Conservation (phyloP, 2,797 vertebrate species). For the Myripristis jacobus region DNA sequence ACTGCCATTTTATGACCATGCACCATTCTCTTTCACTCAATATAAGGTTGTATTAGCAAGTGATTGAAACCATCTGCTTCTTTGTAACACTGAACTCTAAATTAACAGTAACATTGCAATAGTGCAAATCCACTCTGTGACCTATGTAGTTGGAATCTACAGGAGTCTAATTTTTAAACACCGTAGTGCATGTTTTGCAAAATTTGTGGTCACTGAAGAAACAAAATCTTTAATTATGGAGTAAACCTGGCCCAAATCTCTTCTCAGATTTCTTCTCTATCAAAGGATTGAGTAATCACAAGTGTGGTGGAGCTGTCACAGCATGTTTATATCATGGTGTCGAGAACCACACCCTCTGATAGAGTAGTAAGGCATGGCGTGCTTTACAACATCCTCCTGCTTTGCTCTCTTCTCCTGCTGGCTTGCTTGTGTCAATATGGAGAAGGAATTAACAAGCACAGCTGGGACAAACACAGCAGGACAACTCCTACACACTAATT, state of each 20-base stretch:
- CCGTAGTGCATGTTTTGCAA: neutral
- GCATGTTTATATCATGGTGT: constrained; percentile 30
- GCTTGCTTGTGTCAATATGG: constrained; percentile 57
- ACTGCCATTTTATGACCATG: constrained; percentile 70
- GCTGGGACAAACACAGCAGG: constrained; percentile 63
- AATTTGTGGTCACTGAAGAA: constrained; percentile 1
- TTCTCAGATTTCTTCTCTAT: constrained; percentile 8
- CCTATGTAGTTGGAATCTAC: constrained; percentile 46
- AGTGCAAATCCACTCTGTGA: constrained; percentile 41
- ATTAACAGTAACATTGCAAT: constrained; percentile 52
- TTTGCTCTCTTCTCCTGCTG: constrained; percentile 43
- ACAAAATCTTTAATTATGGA: no score
- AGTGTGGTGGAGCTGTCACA: neutral
- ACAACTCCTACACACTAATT: constrained; percentile 52
- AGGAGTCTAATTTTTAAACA: constrained; percentile 36
- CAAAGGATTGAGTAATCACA: constrained; percentile 16
- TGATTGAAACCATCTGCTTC: constrained; percentile 75
- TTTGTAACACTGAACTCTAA: constrained; percentile 47
- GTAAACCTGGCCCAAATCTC: no score
- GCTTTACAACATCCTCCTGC: constrained; percentile 48
- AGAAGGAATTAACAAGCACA: constrained; percentile 70
- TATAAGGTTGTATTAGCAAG: constrained; percentile 63
- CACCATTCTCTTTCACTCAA: constrained; percentile 67
- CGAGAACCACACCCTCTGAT: constrained; percentile 56
- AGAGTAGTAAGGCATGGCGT: constrained; percentile 40